Percentiles rank a stretch among this genome's conserved stretches.
phyloP scores from a whole-genome alignment of 2,888 invertebrate species.

The Acrobasis consociella region DNA sequence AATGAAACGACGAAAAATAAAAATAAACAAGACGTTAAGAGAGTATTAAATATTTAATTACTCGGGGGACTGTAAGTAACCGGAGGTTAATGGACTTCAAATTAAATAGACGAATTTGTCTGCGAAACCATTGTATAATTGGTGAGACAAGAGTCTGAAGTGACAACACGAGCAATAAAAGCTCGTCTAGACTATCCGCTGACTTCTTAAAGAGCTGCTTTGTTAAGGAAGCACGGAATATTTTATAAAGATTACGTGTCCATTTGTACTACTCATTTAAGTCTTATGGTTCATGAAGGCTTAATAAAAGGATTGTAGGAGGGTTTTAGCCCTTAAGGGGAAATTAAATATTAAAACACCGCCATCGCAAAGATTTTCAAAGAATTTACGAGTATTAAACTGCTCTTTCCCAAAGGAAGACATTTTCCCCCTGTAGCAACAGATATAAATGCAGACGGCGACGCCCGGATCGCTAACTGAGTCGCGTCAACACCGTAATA shows the following conservation, averaged over 20 bases:
- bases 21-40: constrained; percentile 17
- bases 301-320: constrained; percentile 43
- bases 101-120: constrained; percentile 13
- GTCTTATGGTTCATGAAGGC: constrained; percentile 42
- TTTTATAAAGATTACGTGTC: constrained; percentile 29
- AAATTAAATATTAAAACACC: constrained; percentile 78
- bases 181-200: constrained; percentile 34
- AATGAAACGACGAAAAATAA: constrained; percentile 9
- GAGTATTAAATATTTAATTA: constrained; percentile 21
- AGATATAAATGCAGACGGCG: constrained; percentile 38
- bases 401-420: constrained; percentile 55
- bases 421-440: constrained; percentile 42
- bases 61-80: constrained; percentile 11
- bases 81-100: constrained; percentile 11
- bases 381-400: constrained; percentile 70
- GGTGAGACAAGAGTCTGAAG: constrained; percentile 25
- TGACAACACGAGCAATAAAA: constrained; percentile 32
- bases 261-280: constrained; percentile 44
- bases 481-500: constrained; percentile 60
- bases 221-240: constrained; percentile 26
- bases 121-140: constrained; percentile 18
- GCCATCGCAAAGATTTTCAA: constrained; percentile 65
- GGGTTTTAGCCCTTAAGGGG: constrained; percentile 57
- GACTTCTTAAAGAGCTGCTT: constrained; percentile 32
- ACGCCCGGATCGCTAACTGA: constrained; percentile 35